Evolutionary conservation across 2,797 vertebrate genomes (phyloP).

Genomic region (Carapus acus): DNA sequence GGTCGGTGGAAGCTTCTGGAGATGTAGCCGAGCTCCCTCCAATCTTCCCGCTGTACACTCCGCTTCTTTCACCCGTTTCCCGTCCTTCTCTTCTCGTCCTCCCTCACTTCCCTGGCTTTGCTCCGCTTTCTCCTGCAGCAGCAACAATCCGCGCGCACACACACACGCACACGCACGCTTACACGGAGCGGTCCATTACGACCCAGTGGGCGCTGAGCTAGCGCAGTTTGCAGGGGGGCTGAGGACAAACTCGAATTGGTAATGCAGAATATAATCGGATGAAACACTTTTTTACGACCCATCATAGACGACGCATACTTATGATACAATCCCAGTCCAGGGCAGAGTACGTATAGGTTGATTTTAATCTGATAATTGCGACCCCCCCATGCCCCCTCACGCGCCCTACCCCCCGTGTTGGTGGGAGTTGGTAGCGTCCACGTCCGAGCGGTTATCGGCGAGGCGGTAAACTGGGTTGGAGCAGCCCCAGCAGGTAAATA

Average conservation of each 20-base stretch:
- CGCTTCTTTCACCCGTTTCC: constrained; percentile 33
- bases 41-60: constrained; percentile 23
- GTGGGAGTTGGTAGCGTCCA: constrained; percentile 57
- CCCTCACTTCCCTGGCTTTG: constrained; percentile 26
- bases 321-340: no score
- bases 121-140: constrained; percentile 60
- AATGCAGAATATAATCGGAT: neutral
- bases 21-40: constrained; percentile 32
- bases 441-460: constrained; percentile 46
- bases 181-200: constrained; percentile 71
- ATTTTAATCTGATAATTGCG: neutral
- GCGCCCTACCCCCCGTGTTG: neutral
- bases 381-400: neutral
- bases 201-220: constrained; percentile 29
- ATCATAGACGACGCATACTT: neutral
- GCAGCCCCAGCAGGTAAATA: constrained; percentile 36
- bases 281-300: no score
- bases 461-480: constrained; percentile 40
- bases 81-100: constrained; percentile 40
- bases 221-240: constrained; percentile 35
- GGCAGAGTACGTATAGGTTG: rapidly evolving
- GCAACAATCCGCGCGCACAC: constrained; percentile 43
- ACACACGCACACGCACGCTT: constrained; percentile 42
- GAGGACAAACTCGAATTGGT: neutral
- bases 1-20: no score